Conservation (phyloP, 2,888 invertebrate genomes). For the Gortyna flavago region DNA sequence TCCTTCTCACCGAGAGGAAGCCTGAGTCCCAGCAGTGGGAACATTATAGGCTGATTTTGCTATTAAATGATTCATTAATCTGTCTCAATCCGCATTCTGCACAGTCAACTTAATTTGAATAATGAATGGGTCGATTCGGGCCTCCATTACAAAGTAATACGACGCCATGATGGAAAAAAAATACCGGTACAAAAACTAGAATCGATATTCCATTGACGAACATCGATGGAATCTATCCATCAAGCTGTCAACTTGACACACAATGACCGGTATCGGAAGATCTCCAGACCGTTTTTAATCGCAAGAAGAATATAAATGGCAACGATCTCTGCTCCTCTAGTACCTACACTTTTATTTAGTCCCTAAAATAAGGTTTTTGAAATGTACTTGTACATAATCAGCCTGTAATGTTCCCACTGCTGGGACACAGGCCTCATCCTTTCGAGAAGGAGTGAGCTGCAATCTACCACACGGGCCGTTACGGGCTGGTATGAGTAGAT, state of each 20-base stretch:
- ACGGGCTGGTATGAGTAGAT: neutral
- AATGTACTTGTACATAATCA: neutral
- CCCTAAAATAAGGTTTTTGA: neutral
- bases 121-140: neutral
- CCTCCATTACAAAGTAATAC: neutral
- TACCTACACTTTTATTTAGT: neutral
- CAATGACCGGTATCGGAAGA: constrained; percentile 32
- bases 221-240: constrained; percentile 17
- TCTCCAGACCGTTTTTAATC: constrained; percentile 31
- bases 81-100: neutral
- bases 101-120: neutral
- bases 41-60: neutral
- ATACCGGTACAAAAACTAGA: neutral
- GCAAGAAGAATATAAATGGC: constrained; percentile 35
- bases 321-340: neutral
- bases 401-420: neutral
- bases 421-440: neutral
- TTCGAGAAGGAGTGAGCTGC: neutral
- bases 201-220: constrained; percentile 38
- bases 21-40: too few relatives aligned
- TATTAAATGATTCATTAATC: neutral
- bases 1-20: too few relatives aligned
- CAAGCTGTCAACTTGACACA: constrained; percentile 12
- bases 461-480: neutral
- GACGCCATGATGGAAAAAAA: neutral